A percentile compares a stretch with the other conserved stretches of the same genome.
Conservation (phyloP, 2,888 invertebrate genomes). For the Drosophila acutilabella region DNA sequence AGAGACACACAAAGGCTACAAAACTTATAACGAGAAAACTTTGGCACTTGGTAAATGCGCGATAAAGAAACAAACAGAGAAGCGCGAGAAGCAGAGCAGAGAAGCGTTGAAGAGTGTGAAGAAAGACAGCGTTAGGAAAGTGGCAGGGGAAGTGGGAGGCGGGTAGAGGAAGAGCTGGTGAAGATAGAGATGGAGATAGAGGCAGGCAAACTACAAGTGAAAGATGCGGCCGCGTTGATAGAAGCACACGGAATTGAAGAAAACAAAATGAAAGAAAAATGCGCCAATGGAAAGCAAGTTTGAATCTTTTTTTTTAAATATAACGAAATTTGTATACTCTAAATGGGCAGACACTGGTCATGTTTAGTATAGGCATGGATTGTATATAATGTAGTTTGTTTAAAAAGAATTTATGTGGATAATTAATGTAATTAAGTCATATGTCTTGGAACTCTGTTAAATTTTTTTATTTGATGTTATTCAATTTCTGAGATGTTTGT, state of each 20-base stretch:
- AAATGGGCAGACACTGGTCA: not conserved
- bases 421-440: no score
- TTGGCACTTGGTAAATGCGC: conserved; percentile 84
- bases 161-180: no score
- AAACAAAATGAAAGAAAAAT: conserved; percentile 59
- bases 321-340: conserved; percentile 31
- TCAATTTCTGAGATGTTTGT: no score
- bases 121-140: not conserved
- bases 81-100: conserved; percentile 32
- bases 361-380: not conserved
- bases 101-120: conserved; percentile 15
- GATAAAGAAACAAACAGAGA: conserved; percentile 83
- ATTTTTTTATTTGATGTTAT: no score
- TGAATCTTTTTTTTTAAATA: not conserved
- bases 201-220: conserved; percentile 60
- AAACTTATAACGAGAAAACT: conserved; percentile 86
- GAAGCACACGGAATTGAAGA: conserved; percentile 41
- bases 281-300: conserved; percentile 51
- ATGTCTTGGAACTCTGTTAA: no score
- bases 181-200: not conserved
- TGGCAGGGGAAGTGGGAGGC: conserved; percentile 12
- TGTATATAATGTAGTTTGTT: no score
- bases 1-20: conserved; percentile 80
- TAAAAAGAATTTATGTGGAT: no score
- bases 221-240: conserved; percentile 74